Evolutionary conservation across 2,797 vertebrate species (phyloP).

Genomic region (Yasuhikotakia modesta): DNA sequence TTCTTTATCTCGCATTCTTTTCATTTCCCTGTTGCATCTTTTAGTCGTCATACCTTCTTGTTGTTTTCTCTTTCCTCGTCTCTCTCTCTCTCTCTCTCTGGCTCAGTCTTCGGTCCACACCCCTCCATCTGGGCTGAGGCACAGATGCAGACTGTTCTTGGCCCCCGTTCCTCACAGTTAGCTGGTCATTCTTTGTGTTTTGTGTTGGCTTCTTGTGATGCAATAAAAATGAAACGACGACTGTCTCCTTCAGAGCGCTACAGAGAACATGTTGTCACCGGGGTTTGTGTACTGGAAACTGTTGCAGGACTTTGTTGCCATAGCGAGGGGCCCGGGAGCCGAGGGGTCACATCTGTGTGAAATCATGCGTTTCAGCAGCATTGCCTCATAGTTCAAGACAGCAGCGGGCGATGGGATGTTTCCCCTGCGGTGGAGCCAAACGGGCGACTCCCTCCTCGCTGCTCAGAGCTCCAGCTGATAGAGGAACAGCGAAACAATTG

Average conservation of each 20-base stretch:
- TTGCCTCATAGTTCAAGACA: conserved; percentile 63
- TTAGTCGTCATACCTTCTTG: conserved; percentile 3
- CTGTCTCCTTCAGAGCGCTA: conserved; percentile 25
- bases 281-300: conserved; percentile 58
- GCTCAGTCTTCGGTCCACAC: conserved; percentile 52
- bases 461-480: conserved; percentile 38
- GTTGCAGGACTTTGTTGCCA: conserved; percentile 54
- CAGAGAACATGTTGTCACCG: conserved; percentile 43
- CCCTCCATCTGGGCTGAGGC: conserved; percentile 56
- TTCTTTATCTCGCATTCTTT: conserved; percentile 28
- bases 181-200: conserved; percentile 35
- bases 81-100: conserved; percentile 45
- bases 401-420: conserved; percentile 47
- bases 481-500: conserved; percentile 33
- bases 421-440: conserved; percentile 43
- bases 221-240: conserved; percentile 39
- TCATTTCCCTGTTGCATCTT: conserved; percentile 2
- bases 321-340: conserved; percentile 41
- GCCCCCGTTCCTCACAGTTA: background rate
- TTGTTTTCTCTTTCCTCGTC: conserved; percentile 19
- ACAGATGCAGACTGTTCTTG: conserved; percentile 36
- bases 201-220: conserved; percentile 38
- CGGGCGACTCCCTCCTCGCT: conserved; percentile 37
- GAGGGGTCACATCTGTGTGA: conserved; percentile 63
- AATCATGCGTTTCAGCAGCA: conserved; percentile 58